Conservation (phyloP, 2,797 vertebrate genomes). For the Etheostoma nigrum region DNA sequence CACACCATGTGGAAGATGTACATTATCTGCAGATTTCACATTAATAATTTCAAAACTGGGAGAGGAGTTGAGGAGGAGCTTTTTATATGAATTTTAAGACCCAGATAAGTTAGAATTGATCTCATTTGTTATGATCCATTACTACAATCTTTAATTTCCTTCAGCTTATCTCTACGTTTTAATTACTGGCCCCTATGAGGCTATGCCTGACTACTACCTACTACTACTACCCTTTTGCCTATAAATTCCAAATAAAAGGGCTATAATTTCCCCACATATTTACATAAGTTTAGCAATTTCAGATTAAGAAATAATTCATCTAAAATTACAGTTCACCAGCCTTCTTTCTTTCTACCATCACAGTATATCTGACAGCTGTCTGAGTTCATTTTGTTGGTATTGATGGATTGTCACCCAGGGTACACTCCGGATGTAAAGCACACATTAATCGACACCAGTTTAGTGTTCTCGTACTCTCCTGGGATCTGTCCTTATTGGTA, state of each 20-base stretch:
- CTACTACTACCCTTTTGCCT: neutral
- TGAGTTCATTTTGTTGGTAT: conserved; percentile 37
- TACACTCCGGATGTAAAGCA: conserved; percentile 19
- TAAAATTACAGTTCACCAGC: neutral
- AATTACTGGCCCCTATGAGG: neutral
- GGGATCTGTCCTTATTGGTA: conserved; percentile 39
- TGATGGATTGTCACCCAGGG: conserved; percentile 27
- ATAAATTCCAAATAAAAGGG: conserved; percentile 1
- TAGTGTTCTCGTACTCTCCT: conserved; percentile 21
- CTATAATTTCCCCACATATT: conserved; percentile 2
- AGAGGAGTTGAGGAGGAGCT: neutral
- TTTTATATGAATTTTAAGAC: neutral
- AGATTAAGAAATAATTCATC: conserved; percentile 4
- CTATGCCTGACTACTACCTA: neutral
- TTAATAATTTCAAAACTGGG: neutral
- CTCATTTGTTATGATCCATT: conserved; percentile 16
- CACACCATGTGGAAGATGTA: neutral
- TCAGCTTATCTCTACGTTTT: conserved; percentile 8
- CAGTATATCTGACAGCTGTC: conserved; percentile 11
- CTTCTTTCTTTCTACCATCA: neutral
- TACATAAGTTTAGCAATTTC: neutral
- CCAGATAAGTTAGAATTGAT: conserved; percentile 13
- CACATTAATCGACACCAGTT: conserved; percentile 26
- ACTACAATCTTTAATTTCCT: neutral
- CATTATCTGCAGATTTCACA: conserved; percentile 3